Conservation (phyloP, 2,113 vertebrate species). For the Lepus timidus region DNA sequence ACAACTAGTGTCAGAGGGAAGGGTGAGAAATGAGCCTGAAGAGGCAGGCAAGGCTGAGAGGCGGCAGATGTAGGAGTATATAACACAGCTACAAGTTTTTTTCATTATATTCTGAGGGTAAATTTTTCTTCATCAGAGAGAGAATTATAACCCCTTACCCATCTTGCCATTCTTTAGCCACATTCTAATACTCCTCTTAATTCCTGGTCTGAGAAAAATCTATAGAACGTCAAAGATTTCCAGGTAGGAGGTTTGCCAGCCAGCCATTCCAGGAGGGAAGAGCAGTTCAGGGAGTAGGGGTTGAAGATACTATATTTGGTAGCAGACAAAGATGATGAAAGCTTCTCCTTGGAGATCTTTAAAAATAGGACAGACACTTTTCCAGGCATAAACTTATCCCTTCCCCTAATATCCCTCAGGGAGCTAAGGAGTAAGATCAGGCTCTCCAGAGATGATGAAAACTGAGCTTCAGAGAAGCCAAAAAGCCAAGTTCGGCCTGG, state of each 20-base stretch:
- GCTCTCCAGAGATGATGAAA: slow-evolving; percentile 68
- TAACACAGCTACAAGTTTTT: not conserved
- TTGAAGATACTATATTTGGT: slow-evolving; percentile 55
- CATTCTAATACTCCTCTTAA: not conserved
- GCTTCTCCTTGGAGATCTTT: slow-evolving; percentile 73
- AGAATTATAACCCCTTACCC: not conserved
- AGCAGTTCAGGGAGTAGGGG: not conserved
- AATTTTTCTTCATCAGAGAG: slow-evolving; percentile 18
- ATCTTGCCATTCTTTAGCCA: slow-evolving; percentile 22
- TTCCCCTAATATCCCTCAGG: slow-evolving; percentile 69
- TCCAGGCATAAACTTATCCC: slow-evolving; percentile 62
- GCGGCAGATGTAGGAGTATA: not conserved
- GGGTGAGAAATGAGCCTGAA: slow-evolving; percentile 23
- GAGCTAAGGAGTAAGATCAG: slow-evolving; percentile 58
- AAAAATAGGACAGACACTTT: slow-evolving; percentile 72
- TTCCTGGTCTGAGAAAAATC: slow-evolving; percentile 42
- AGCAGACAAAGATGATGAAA: slow-evolving; percentile 74
- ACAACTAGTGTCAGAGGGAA: not conserved
- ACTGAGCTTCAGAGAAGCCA: slow-evolving; percentile 38
- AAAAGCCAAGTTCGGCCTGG: not conserved
- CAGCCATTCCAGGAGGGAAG: slow-evolving; percentile 28
- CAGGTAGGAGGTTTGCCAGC: slow-evolving; percentile 36
- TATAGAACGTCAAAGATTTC: slow-evolving; percentile 39
- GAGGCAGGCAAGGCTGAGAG: not conserved
- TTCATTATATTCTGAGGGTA: not conserved